Base-by-base conservation (phyloP, 2,113 vertebrate genomes). In the Smithornis capensis region DNA sequence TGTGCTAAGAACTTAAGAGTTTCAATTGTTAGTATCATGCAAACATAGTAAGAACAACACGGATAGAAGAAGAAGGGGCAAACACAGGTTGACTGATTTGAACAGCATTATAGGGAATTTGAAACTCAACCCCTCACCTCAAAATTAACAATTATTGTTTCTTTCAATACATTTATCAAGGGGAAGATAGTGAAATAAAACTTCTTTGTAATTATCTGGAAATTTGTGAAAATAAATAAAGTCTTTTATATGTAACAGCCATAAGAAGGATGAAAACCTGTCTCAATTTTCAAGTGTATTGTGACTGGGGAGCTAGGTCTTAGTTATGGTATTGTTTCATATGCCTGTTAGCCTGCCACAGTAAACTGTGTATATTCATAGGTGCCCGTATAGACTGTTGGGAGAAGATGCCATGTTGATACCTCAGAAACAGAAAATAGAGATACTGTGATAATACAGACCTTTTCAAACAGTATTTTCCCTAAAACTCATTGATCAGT, bases 221-320 rank as follows among this genome's bases (percentile, higher is more conserved):
- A 80, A 33, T 10, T 7, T 4, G 4, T 42, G 40, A 70, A 73
- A 83, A 89, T 55, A 63, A 55, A 40, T 37, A 3, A 53, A 74
- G 11, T 29, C 2, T 79, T 74, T 79, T 1, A 1, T 12, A 38
- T 19, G 4, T 5, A 62, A 35, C 12, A 76, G 1, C 14, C 18
- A 31, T 53, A 33, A 15, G 27, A 57, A 68, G 18, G 19, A 56
- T 62, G 37, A 79, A 60, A 87, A 62, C 21, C 12, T 12, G 8
- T 37, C 27, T 31, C 4, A 7, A 7, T 65, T 78, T 74, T 53
- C 22, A 42, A 47, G 47, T 4, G 6, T 21, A 6, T 19, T 71
- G 19, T 71, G 42, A 62, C 14, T n/a, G 14, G 19, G 17, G 45
- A 79, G 13, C 4, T 71, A 19, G 4, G 4, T 59, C 14, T 81